Conservation (phyloP, 2,888 invertebrate genomes). For the Watsonalla binaria region DNA sequence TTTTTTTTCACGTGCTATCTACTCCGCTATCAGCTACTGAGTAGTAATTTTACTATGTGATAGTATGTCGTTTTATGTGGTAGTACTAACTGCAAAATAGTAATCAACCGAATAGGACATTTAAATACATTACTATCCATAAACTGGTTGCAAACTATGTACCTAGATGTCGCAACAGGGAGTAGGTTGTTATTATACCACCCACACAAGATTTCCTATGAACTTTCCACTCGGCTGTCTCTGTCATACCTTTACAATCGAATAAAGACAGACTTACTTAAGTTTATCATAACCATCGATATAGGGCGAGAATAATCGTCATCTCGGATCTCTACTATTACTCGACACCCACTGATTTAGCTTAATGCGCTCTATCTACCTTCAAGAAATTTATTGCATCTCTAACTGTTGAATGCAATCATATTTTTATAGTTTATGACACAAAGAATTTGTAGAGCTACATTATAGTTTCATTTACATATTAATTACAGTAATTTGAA, state of each 20-base stretch:
- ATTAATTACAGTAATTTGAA: not conserved
- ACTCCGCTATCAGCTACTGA: too few relatives aligned
- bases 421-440: not conserved
- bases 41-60: too few relatives aligned
- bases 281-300: conserved; percentile 28
- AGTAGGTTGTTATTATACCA: conserved; percentile 39
- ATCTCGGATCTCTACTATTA: conserved; percentile 47
- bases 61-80: too few relatives aligned
- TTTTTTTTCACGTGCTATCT: too few relatives aligned
- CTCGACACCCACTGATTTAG: conserved; percentile 55
- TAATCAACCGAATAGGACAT: not conserved
- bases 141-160: conserved; percentile 30
- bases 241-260: conserved; percentile 10
- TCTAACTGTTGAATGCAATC: conserved; percentile 33
- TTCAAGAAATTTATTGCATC: conserved; percentile 57
- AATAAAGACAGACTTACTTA: conserved; percentile 13
- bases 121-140: conserved; percentile 21
- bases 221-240: conserved; percentile 14
- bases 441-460: too few relatives aligned
- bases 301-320: conserved; percentile 50
- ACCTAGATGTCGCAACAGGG: conserved; percentile 51
- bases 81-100: not conserved
- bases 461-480: not conserved
- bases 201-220: conserved; percentile 31
- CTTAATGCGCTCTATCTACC: conserved; percentile 38